Base-by-base conservation (phyloP, 2,888 invertebrate genomes). In the Philopedon plagiatum region DNA sequence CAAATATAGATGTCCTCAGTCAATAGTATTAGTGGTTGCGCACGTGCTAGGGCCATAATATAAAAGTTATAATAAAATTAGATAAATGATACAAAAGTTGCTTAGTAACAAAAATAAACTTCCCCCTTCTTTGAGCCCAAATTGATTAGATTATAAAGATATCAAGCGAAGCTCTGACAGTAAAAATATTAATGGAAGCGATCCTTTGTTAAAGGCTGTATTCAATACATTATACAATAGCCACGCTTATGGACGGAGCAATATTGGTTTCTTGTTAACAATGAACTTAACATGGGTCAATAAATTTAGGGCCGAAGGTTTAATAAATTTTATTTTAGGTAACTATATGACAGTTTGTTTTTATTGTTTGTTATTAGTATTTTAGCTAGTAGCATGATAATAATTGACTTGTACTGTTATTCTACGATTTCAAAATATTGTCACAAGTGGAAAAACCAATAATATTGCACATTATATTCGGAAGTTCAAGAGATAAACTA, bases 111-210 rank as follows among this genome's bases (percentile, higher is more conserved):
- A 61, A 44, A 57, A 37, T 57, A 34, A 57, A 37, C 18, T 37
- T 19, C n/a, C 57, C 37, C 44, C 13, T 61, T 44, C 13, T 11
- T 51, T n/a, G 11, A 61, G 54, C 56, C 26, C 65, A 71, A 73
- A 78, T 78, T 79, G 78, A 80, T 79, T 78, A 78, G 79, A 77
- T 77, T 77, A 79, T 80, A 78, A 78, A 80, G 79, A 79, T 78
- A 78, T 80, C 76, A 77, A 75, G 77, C 75, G 60, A 74, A 75
- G 70, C 73, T 72, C 72, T 77, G 79, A 78, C 78, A 78, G 79
- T 76, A 76, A 79, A 79, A 80, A 79, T 80, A 80, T 80, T 78
- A 76, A 80, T 80, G 78, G 76, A 78, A 77, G 77, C 76, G 68
- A 75, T 76, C 75, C 76, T 76, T 76, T 78, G 78, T 75, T 78